Base-by-base conservation (phyloP, 2,797 vertebrate species). In the Spinibarbus caldwelli region DNA sequence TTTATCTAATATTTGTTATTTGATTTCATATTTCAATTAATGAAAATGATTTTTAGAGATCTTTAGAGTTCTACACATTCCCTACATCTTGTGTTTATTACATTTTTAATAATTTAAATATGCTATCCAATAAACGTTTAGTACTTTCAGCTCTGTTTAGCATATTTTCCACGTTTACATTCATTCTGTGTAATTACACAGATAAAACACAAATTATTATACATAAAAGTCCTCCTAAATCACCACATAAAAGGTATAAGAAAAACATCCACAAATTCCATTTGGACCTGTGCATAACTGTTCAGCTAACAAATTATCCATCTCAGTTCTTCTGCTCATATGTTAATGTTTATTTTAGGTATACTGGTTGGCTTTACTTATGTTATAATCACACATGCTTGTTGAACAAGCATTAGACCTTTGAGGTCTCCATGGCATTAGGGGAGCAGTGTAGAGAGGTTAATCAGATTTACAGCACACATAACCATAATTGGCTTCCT, bases 401-500 rank as follows among this genome's bases (percentile, higher is more conserved):
- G 82, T 83, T 82, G 82, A 83, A 89, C 88, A 89, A 59, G 90
- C 84, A 86, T 89, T 78, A 91, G 83, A 82, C 86, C 78, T 86
- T 45, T 88, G 86, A 81, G 88, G 85, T 77, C 83, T 70, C 59
- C 78, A 47, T 66, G 85, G 85, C 57, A 29, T 89, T 90, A 88
- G 87, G 70, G 67, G 64, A 87, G 75, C 43, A 29, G 38, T 45
- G 71, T 57, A 75, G 26, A 80, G 70, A 88, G 80, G 77, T 87
- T 93, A 92, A 93, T 93, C 90, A 93, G 88, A 93, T 95, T 93
- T 91, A 92, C 90, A 78, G 59, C 79, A 85, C 77, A 82, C 86
- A 88, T 91, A 90, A 92, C 89, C 81, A 89, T 91, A 93, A 92
- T 89, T 90, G 90, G 90, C 85, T 89, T 76, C 75, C 85, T 93